These are phyloP conservation scores for Myoxocephalus aenaeus DNA, from an alignment of 2,797 vertebrate genomes.

Conservation along the genomic window DNA sequence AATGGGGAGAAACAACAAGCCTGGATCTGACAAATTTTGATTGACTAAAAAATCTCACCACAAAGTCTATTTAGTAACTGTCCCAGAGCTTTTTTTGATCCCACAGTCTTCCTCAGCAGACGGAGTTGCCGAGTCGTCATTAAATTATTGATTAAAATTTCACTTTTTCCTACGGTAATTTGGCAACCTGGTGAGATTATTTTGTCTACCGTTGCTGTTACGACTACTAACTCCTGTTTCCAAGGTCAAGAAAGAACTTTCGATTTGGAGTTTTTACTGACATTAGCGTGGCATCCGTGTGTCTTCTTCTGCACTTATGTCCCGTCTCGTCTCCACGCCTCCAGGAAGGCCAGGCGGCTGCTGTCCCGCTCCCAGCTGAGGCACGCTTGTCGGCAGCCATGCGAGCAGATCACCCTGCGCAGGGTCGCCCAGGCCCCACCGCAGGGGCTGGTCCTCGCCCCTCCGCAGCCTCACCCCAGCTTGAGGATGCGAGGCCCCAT, in stretches of 20 bases:
- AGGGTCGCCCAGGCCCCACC: conserved; percentile 79
- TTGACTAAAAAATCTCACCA: neutral
- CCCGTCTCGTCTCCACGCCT: conserved; percentile 55
- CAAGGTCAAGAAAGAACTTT: neutral
- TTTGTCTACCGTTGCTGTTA: neutral
- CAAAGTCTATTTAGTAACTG: neutral
- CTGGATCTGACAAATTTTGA: neutral
- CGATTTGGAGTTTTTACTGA: neutral
- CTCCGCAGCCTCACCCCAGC: conserved; percentile 86
- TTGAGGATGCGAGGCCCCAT: conserved; percentile 87
- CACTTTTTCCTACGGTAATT: neutral
- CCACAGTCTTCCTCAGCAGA: too few relatives aligned
- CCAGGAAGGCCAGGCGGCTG: conserved; percentile 90
- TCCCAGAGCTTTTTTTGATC: too few relatives aligned
- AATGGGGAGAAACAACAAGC: neutral
- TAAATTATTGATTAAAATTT: too few relatives aligned
- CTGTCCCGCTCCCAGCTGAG: conserved; percentile 91
- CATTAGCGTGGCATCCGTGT: neutral
- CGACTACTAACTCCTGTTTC: neutral
- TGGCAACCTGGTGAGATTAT: neutral
- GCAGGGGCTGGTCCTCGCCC: conserved; percentile 82
- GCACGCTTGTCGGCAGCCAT: conserved; percentile 91
- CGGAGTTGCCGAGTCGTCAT: neutral
- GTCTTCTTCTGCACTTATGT: conserved; percentile 53
- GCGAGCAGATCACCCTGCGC: conserved; percentile 86